These are phyloP conservation scores for Nomia melanderi DNA, from an alignment of 1,140 invertebrate species.

Conservation along the genomic window DNA sequence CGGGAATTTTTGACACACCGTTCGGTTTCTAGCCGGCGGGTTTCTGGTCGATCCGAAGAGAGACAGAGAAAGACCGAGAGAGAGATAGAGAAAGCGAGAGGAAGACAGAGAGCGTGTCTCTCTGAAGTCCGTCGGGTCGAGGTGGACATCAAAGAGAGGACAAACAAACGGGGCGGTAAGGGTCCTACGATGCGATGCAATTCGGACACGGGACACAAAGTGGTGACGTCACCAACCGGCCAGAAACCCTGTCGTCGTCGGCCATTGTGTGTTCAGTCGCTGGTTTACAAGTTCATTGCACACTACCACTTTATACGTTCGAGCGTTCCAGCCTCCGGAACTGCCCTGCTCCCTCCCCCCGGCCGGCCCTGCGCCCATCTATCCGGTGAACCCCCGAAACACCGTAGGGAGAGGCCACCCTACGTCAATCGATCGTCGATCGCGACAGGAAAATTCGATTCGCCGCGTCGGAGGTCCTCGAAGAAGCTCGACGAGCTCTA, in stretches of 20 bases:
- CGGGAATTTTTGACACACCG: constrained; percentile 55
- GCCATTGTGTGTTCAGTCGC: constrained; percentile 72
- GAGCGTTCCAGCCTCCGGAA: constrained; percentile 54
- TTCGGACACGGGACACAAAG: constrained; percentile 74
- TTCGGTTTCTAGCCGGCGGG: constrained; percentile 31
- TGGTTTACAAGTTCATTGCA: constrained; percentile 75
- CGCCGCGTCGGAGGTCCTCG: neutral
- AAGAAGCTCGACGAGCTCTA: too few relatives aligned
- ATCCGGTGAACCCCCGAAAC: too few relatives aligned
- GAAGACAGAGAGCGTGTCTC: constrained; percentile 57
- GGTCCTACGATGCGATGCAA: constrained; percentile 72
- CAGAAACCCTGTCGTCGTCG: constrained; percentile 69
- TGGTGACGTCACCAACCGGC: constrained; percentile 73
- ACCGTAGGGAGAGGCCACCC: too few relatives aligned
- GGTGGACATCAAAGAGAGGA: constrained; percentile 73
- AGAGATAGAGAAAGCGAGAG: too few relatives aligned
- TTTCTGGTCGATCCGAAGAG: constrained; percentile 15
- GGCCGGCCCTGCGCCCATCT: neutral
- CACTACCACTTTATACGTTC: constrained; percentile 65
- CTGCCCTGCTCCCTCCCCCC: constrained; percentile 21
- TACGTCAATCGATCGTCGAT: too few relatives aligned
- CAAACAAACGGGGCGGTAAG: constrained; percentile 69
- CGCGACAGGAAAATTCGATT: neutral
- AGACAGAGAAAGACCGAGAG: too few relatives aligned
- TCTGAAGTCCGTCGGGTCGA: constrained; percentile 63